Evolutionary conservation across 2,113 vertebrate genomes (phyloP).

Genomic region (Syrrhaptes paradoxus): DNA sequence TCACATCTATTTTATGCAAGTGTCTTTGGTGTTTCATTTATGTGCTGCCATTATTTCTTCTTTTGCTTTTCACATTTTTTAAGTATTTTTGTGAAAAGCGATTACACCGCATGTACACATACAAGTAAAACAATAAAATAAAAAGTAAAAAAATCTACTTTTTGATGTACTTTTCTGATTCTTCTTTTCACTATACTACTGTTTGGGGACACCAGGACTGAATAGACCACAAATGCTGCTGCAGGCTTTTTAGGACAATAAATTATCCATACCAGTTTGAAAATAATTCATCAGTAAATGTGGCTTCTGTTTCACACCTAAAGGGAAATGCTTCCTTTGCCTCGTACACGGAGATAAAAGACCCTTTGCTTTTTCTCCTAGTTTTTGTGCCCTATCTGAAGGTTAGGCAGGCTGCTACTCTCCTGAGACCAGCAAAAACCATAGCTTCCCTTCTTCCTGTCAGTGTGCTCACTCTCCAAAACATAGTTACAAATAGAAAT

Average conservation of each 20-base stretch:
- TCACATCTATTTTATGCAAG: not conserved
- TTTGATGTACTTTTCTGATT: not conserved
- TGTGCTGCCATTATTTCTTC: not conserved
- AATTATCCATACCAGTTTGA: not conserved
- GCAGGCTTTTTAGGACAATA: not conserved
- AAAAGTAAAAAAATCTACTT: not conserved
- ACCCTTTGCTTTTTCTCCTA: not conserved
- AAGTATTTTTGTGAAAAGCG: not conserved
- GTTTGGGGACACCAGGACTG: not conserved
- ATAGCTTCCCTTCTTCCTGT: not conserved
- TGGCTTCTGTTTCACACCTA: not conserved
- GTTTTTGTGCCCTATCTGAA: not conserved
- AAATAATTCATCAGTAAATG: not conserved
- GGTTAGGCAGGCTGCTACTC: not conserved
- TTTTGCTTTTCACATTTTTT: not conserved
- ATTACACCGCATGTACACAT: rapidly evolving
- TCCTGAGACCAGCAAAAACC: not conserved
- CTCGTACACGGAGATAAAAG: not conserved
- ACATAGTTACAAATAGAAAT: not conserved
- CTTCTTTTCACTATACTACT: not conserved
- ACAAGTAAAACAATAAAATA: not conserved
- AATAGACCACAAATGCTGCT: not conserved
- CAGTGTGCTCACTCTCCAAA: not conserved
- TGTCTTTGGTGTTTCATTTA: not conserved
- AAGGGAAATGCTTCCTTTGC: not conserved